Conservation (phyloP, 2,888 invertebrate genomes). For the Drosophila koepferae region DNA sequence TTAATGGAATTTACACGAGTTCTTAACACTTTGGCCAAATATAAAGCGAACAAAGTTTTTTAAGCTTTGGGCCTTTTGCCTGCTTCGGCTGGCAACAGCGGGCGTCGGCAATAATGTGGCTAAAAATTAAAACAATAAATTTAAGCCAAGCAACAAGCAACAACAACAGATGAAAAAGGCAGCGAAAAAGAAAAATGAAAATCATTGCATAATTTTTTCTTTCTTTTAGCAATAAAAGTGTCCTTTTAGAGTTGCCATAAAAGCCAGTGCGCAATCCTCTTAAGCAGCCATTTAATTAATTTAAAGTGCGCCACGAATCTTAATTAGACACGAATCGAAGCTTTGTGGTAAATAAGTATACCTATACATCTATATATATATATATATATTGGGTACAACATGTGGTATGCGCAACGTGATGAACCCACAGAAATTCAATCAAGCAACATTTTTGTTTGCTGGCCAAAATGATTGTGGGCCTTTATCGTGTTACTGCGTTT, state of each 20-base stretch:
- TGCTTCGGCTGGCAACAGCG: conserved; percentile 27
- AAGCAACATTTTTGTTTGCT: conserved; percentile 8
- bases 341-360: conserved; percentile 29
- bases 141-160: conserved; percentile 17
- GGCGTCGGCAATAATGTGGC: conserved; percentile 64
- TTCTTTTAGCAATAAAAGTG: conserved; percentile 47
- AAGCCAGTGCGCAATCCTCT: conserved; percentile 35
- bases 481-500: conserved; percentile 15
- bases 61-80: conserved; percentile 17
- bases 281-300: conserved; percentile 48
- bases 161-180: neutral
- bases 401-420: conserved; percentile 29
- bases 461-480: conserved; percentile 7
- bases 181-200: neutral
- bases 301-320: conserved; percentile 33
- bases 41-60: conserved; percentile 46
- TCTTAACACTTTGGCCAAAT: conserved; percentile 67
- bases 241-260: conserved; percentile 53
- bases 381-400: conserved; percentile 9
- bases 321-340: conserved; percentile 51
- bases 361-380: conserved; percentile 20
- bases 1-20: conserved; percentile 79
- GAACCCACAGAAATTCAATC: conserved; percentile 57
- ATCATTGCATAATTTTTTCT: conserved; percentile 49
- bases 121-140: conserved; percentile 78